Base-by-base conservation (phyloP, 2,113 vertebrate species). In the Forbesichthys papilliferus region DNA sequence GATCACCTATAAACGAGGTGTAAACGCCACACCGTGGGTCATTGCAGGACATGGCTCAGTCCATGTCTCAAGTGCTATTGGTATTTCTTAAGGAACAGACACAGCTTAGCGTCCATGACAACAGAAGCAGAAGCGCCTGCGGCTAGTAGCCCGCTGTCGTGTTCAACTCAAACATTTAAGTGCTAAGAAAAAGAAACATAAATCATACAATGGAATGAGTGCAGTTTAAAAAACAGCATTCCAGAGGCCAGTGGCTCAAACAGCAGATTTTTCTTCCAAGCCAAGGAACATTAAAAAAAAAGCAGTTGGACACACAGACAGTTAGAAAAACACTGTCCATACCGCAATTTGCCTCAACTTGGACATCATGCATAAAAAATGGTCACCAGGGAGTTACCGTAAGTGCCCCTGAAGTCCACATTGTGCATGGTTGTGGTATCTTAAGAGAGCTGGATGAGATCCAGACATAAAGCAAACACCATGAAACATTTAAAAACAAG, bases 1-100 rank as follows among this genome's bases (percentile, higher is more conserved):
- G 72, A 68, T 89, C 76, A 46, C 57, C 87, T 86, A 88, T 89
- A 83, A 89, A 82, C 55, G 85, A 82, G 83, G 78, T 73, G 66
- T 58, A 46, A 77, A 64, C 57, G 48, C 79, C 70, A 75, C 79
- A 84, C 83, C 85, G 83, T 20, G 42, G 60, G 68, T 64, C 79
- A 66, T 78, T 80, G 64, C 11, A 79, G 77, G 75, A 88, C 85
- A 81, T 64, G 78, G 69, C 54, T 66, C 55, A 13, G 81, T 85
- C 78, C 52, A 73, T 78, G 74, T 72, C 63, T 61, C 57, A 8
- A 9, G 58, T 18, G 66, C 55, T 56, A 77, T 61, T 47, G 46
- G 69, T 84, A 72, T 34, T 11, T 61, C 5, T 11, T 10, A 76
- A 63, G 80, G 70, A 80, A 80, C 73, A 73, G 76, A 48, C 51